These are phyloP conservation scores for Chelon auratus DNA, from an alignment of 2,797 vertebrate species.

Conservation along the genomic window DNA sequence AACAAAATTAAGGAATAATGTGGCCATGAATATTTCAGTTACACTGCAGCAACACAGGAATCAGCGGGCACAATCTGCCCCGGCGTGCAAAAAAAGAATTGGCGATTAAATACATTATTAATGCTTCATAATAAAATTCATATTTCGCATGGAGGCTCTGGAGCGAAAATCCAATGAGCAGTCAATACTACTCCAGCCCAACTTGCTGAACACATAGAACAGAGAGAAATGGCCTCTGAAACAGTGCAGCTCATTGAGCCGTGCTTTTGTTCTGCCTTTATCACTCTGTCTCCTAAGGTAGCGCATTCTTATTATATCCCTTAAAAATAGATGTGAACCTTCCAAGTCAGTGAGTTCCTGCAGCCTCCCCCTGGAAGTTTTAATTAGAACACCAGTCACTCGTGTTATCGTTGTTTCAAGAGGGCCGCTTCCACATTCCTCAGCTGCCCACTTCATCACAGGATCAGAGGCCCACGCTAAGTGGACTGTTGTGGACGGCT, in stretches of 20 bases:
- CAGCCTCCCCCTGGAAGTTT: slow-evolving; percentile 80
- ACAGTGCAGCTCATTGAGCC: slow-evolving; percentile 33
- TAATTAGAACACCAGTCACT: slow-evolving; percentile 85
- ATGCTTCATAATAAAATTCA: slow-evolving; percentile 79
- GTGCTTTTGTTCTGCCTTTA: slow-evolving; percentile 55
- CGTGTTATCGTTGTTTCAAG: slow-evolving; percentile 78
- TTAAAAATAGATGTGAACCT: slow-evolving; percentile 80
- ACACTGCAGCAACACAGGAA: slow-evolving; percentile 68
- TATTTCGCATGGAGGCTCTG: slow-evolving; percentile 53
- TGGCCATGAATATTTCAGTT: slow-evolving; percentile 85
- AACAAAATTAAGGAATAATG: slow-evolving; percentile 87
- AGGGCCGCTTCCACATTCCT: slow-evolving; percentile 82
- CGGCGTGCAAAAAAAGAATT: slow-evolving; percentile 66
- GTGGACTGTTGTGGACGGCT: slow-evolving; percentile 28
- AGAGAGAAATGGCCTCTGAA: slow-evolving; percentile 56
- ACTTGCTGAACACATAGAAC: slow-evolving; percentile 71
- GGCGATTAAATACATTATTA: slow-evolving; percentile 78
- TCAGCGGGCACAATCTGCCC: slow-evolving; percentile 62
- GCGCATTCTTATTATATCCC: slow-evolving; percentile 79
- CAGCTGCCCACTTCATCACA: slow-evolving; percentile 77
- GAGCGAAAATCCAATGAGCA: slow-evolving; percentile 68
- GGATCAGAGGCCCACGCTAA: slow-evolving; percentile 68
- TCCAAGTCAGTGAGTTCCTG: slow-evolving; percentile 71
- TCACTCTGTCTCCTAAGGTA: slow-evolving; percentile 63
- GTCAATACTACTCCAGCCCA: slow-evolving; percentile 70